These are phyloP conservation scores for Neopipo cinnamomea DNA, from an alignment of 2,113 vertebrate genomes.

Conservation along the genomic window DNA sequence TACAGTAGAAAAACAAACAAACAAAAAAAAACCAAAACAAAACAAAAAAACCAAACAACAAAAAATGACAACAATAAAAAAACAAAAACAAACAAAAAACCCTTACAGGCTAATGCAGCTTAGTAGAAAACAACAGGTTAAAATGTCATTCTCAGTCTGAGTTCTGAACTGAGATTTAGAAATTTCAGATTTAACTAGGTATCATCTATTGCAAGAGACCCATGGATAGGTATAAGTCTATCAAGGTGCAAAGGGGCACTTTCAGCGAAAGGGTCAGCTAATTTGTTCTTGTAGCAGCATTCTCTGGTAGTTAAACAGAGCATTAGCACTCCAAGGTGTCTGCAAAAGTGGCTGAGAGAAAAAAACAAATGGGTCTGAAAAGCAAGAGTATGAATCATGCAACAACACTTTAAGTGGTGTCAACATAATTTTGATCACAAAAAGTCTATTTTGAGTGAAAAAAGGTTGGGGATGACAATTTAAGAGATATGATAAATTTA, in stretches of 20 bases:
- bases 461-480: background rate
- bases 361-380: background rate
- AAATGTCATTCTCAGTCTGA: background rate
- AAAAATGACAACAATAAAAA: background rate
- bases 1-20: background rate
- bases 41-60: constrained; percentile 1
- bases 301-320: background rate
- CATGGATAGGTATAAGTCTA: background rate
- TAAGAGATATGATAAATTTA: background rate
- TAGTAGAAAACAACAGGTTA: background rate
- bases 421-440: background rate
- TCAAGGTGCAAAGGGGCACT: background rate
- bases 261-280: background rate
- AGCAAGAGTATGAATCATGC: background rate
- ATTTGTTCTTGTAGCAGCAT: background rate
- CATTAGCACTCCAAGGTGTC: background rate
- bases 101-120: background rate
- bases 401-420: background rate
- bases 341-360: background rate
- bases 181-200: background rate
- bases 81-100: background rate
- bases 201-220: background rate
- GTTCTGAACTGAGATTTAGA: background rate
- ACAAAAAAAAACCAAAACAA: background rate
- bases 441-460: background rate